A percentile compares a stretch with the other conserved stretches of the same genome.
Evolutionary conservation across 1,140 invertebrate species (phyloP).

Genomic region (Drosophila quadrilineata): DNA sequence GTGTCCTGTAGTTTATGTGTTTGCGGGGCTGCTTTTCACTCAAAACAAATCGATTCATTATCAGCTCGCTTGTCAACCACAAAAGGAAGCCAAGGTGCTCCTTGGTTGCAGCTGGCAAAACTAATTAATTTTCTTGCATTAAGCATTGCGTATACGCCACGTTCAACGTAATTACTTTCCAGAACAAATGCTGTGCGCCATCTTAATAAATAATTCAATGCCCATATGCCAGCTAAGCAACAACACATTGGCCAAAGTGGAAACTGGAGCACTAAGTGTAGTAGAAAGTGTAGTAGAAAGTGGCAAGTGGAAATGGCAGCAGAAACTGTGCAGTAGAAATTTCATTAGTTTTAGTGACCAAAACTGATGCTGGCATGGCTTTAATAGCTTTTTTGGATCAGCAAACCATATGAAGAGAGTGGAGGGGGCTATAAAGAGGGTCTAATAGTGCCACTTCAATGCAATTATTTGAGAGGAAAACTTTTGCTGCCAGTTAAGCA

Average conservation of each 20-base stretch:
- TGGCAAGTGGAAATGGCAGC: no score
- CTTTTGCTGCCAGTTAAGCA: slow-evolving; percentile 35
- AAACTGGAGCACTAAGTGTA: background rate
- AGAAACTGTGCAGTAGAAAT: background rate
- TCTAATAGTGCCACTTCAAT: slow-evolving; percentile 53
- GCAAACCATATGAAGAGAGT: background rate
- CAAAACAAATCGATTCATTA: slow-evolving; percentile 42
- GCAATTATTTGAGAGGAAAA: slow-evolving; percentile 68
- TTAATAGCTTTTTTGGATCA: background rate
- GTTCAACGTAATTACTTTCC: slow-evolving; percentile 63
- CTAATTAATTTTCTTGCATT: slow-evolving; percentile 63
- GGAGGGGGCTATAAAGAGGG: background rate
- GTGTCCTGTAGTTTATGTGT: no score
- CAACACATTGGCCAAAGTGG: slow-evolving; percentile 4
- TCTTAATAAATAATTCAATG: slow-evolving; percentile 61
- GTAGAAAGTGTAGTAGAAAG: background rate
- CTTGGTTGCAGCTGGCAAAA: slow-evolving; percentile 35
- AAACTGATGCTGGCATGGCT: background rate
- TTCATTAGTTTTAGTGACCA: background rate
- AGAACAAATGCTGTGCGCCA: background rate
- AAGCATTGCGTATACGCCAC: slow-evolving; percentile 59
- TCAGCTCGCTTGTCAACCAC: slow-evolving; percentile 43
- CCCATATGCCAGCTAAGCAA: slow-evolving; percentile 33
- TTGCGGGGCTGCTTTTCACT: background rate
- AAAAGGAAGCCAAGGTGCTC: background rate